phyloP scores from a whole-genome alignment of 2,797 vertebrate species.

The Sitta carolinensis region DNA sequence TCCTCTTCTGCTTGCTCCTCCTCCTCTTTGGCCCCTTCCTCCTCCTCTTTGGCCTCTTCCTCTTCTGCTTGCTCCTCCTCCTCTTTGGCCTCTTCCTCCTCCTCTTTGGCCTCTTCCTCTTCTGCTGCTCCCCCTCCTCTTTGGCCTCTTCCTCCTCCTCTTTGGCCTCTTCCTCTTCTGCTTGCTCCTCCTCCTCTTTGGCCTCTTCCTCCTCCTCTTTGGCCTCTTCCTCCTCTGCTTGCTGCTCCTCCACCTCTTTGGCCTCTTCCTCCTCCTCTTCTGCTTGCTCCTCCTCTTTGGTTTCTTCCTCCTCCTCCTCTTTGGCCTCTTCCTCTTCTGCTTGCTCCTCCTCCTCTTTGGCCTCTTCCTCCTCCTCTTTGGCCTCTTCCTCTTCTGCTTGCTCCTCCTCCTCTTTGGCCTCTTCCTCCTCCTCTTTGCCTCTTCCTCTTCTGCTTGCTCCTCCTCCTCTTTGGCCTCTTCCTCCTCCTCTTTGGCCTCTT shows the following conservation, averaged over 20 bases:
- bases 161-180: accelerated
- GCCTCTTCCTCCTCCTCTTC: not conserved
- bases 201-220: not conserved
- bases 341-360: no score
- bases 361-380: no score
- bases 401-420: no score
- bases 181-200: no score
- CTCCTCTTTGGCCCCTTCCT: accelerated
- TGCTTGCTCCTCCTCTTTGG: not conserved
- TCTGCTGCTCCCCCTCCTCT: accelerated
- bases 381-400: not conserved
- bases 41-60: not conserved
- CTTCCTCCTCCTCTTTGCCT: no score
- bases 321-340: no score
- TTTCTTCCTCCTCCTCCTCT: no score
- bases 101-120: not conserved
- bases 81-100: not conserved
- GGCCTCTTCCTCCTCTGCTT: no score
- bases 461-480: no score
- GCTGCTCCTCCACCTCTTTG: no score
- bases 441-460: no score
- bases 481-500: not conserved
- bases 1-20: not conserved
- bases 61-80: not conserved
- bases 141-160: accelerated